Percentiles rank a stretch among this genome's conserved stretches.
Evolutionary conservation across 2,888 invertebrate species (phyloP).

Genomic region (Plebejus melissa): DNA sequence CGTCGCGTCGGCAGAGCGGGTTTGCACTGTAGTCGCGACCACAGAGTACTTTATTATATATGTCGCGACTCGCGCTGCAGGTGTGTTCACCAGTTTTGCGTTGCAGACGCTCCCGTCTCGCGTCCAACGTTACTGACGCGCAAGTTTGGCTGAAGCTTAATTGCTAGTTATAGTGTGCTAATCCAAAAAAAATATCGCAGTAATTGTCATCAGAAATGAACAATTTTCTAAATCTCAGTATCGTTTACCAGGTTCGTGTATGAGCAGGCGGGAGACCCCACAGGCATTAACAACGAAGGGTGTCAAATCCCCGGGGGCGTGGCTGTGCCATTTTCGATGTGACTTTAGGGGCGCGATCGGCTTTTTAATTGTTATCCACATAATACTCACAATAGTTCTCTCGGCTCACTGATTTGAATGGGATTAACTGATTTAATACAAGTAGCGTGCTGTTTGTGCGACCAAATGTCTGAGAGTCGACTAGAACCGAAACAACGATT

Average conservation of each 20-base stretch:
- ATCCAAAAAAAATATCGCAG: too few relatives aligned
- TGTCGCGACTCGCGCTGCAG: too few relatives aligned
- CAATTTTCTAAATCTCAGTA: too few relatives aligned
- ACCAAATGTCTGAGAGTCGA: background rate
- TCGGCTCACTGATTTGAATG: conserved; percentile 25
- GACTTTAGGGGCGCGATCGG: conserved; percentile 41
- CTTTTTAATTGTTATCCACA: conserved; percentile 38
- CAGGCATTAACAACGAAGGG: conserved; percentile 31
- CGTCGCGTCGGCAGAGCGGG: too few relatives aligned
- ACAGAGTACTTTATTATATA: too few relatives aligned
- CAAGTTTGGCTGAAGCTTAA: too few relatives aligned
- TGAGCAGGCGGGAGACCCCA: conserved; percentile 21
- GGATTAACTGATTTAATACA: conserved; percentile 23
- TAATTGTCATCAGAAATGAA: too few relatives aligned
- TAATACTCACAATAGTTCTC: conserved; percentile 38
- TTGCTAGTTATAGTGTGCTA: too few relatives aligned
- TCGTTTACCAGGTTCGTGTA: background rate
- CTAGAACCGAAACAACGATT: background rate
- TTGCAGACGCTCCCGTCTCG: too few relatives aligned
- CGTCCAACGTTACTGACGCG: too few relatives aligned
- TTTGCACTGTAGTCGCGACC: too few relatives aligned
- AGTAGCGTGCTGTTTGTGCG: conserved; percentile 10
- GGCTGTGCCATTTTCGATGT: conserved; percentile 41
- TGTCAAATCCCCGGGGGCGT: conserved; percentile 39
- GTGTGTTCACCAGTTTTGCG: too few relatives aligned